A percentile compares a stretch with the other conserved stretches of the same genome.
Conservation (phyloP, 1,140 invertebrate genomes). For the Drosophila subobscura region DNA sequence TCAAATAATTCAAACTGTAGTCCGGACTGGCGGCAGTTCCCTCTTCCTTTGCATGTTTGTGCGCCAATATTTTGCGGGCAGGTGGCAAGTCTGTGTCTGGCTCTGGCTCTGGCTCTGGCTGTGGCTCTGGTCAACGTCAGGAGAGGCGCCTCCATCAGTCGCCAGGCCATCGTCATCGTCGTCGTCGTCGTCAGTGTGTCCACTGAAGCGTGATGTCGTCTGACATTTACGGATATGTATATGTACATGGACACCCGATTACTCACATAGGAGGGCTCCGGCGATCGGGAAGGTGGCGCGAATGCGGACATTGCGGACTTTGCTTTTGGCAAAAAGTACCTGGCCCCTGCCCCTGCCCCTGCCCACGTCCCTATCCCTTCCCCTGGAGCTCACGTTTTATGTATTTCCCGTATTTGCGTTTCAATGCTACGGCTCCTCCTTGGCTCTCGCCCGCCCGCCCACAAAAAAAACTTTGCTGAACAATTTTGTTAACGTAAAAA, state of each 20-base stretch:
- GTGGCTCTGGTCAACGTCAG: slow-evolving; percentile 34
- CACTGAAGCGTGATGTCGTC: slow-evolving; percentile 83
- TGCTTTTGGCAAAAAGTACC: too few relatives aligned
- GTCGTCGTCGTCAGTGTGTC: slow-evolving; percentile 47
- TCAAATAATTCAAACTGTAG: slow-evolving; percentile 81
- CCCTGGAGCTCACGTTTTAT: slow-evolving; percentile 10
- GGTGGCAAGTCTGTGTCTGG: slow-evolving; percentile 1
- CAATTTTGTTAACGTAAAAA: slow-evolving; percentile 77
- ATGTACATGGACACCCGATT: slow-evolving; percentile 48
- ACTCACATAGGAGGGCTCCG: slow-evolving; percentile 40
- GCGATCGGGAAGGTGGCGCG: slow-evolving; percentile 33
- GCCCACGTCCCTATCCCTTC: not conserved
- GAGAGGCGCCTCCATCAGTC: slow-evolving; percentile 57
- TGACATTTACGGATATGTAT: slow-evolving; percentile 76
- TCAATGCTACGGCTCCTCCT: slow-evolving; percentile 46
- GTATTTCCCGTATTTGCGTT: slow-evolving; percentile 70
- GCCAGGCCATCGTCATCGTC: slow-evolving; percentile 20
- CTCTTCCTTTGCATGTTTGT: slow-evolving; percentile 54
- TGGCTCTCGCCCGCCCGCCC: not conserved
- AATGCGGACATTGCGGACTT: slow-evolving; percentile 49
- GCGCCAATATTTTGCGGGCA: slow-evolving; percentile 76
- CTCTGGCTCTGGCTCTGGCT: slow-evolving; percentile 15
- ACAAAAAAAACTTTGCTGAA: slow-evolving; percentile 42
- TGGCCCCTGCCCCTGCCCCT: not conserved
- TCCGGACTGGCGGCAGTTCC: slow-evolving; percentile 3